Conservation (phyloP, 1,140 invertebrate genomes). For the Pseudomyrmex flavicornis region DNA sequence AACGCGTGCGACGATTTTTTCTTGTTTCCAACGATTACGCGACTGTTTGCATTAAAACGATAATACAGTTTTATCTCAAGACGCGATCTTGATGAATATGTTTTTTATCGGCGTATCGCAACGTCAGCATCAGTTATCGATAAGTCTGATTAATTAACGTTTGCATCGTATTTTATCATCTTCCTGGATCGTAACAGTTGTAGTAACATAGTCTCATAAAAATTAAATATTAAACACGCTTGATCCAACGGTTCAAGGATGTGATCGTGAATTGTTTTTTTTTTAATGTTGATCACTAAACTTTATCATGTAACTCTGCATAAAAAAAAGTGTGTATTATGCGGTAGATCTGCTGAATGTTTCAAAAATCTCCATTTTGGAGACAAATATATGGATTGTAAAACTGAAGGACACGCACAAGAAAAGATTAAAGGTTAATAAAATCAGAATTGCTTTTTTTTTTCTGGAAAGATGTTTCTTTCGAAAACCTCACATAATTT, state of each 20-base stretch:
- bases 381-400: too few relatives aligned
- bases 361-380: neutral
- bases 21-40: neutral
- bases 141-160: constrained; percentile 25
- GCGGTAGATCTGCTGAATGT: neutral
- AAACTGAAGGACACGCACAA: too few relatives aligned
- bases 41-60: constrained; percentile 8
- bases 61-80: constrained; percentile 12
- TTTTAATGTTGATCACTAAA: constrained; percentile 3
- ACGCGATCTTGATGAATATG: constrained; percentile 18
- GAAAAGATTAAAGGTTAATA: too few relatives aligned
- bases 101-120: neutral
- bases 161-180: neutral
- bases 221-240: constrained; percentile 23
- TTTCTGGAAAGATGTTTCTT: too few relatives aligned
- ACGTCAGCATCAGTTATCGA: constrained; percentile 20
- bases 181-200: neutral
- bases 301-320: neutral
- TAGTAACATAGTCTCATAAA: neutral
- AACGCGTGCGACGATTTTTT: neutral
- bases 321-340: neutral
- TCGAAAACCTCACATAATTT: constrained; percentile 10
- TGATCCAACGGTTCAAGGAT: constrained; percentile 9
- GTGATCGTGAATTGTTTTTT: neutral
- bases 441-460: too few relatives aligned